Evolutionary conservation across 2,888 invertebrate species (phyloP), one percentile per base, ranked within the genome.

Genomic region (Drosophila mettleri): DNA sequence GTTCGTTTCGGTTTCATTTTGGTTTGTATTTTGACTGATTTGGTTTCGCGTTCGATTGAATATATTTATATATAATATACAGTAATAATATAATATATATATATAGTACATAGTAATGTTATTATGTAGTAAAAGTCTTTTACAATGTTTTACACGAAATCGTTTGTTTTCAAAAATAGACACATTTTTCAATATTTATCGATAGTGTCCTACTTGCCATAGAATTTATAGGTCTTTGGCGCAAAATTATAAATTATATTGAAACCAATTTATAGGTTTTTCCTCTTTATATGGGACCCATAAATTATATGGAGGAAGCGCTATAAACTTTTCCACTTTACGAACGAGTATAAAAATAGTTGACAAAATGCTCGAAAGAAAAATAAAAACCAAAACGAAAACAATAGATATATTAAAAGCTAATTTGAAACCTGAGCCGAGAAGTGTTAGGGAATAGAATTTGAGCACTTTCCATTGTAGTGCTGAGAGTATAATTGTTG

Each of bases 381-480:
- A 18, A 5, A 18, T 18, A 12, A 5, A 18, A 38, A 12, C 8
- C 34, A 33, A 27, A 31, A 12, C 34, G n/a, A 20, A 46, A 18
- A 45, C 18, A 46, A 24, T 24, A 7, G 31, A 18, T 20, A 36
- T 48, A 34, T 24, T 24, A 16, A 22, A 14, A 48, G 20, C 18
- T 27, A 27, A 48, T 20, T 48, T 27, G 48, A 48, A 63, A 51
- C 24, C 18, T 24, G 36, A 63, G 33, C 22, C 46, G n/a, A 14
- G 16, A 5, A 18, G 10, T 16, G n/a, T 20, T 22, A 14, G 33
- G 31, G 27, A 57, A 51, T n/a, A 43, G 43, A 59, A 66, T 41
- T 27, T 46, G 46, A 53, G 24, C 29, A 48, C 34, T 67, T 59
- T 66, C 46, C n/a, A 67, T 58, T 59, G 67, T 53, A 27, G 7